phyloP scores from a whole-genome alignment of 2,113 vertebrate species.

The Oreotrochilus melanogaster region DNA sequence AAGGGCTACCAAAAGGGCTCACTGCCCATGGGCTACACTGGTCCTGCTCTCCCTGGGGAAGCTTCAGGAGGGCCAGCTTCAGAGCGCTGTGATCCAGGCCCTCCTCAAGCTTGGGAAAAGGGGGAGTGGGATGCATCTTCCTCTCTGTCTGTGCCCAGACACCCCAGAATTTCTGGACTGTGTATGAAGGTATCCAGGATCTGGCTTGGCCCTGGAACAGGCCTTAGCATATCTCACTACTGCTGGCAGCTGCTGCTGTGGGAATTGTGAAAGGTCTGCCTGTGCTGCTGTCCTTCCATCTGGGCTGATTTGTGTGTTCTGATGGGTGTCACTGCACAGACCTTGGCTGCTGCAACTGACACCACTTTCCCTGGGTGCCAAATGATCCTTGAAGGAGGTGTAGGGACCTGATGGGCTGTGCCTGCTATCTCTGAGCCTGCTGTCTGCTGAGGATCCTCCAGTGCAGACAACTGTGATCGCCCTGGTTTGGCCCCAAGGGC shows the following conservation, averaged over 20 bases:
- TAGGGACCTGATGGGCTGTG: background rate
- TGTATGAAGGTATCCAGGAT: background rate
- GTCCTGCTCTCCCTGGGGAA: background rate
- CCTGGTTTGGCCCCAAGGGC: background rate
- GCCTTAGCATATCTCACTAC: background rate
- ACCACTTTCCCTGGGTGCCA: background rate
- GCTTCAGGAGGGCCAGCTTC: background rate
- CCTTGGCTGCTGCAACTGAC: background rate
- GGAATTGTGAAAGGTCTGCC: background rate
- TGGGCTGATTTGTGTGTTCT: background rate
- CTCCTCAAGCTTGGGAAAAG: background rate
- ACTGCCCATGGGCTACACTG: background rate
- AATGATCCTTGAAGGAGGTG: rapidly evolving
- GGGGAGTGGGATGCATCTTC: background rate
- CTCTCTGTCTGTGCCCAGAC: background rate
- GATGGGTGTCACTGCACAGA: background rate
- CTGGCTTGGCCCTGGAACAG: background rate
- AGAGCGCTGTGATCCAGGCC: background rate
- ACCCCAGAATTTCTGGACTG: background rate
- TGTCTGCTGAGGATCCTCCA: background rate
- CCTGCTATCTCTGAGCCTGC: background rate
- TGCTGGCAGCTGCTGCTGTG: background rate
- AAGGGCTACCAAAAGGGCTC: background rate
- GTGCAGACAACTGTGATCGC: background rate
- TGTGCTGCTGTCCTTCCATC: background rate